These are phyloP conservation scores for Siderastrea siderea DNA, from an alignment of 92 coral and sea anemone genomes.

Conservation along the genomic window DNA sequence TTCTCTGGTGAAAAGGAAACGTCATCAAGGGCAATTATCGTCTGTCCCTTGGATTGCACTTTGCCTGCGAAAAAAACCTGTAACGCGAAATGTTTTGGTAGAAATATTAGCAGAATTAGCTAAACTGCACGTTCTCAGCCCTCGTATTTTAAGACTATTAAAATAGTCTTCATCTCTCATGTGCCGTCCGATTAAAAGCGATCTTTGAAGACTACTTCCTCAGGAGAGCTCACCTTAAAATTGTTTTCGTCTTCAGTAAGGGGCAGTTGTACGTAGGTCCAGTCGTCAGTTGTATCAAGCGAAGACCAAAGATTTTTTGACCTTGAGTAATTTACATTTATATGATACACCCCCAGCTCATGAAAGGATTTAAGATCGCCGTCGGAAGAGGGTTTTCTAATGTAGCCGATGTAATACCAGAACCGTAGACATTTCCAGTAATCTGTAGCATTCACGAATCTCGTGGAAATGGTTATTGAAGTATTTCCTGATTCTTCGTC, in stretches of 20 bases:
- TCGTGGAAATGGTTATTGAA: neutral
- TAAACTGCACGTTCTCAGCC: too few relatives aligned
- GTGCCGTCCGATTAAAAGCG: neutral
- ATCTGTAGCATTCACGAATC: neutral
- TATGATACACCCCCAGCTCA: neutral
- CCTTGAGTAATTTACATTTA: neutral
- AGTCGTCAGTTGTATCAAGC: neutral
- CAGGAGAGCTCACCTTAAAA: neutral
- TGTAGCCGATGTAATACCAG: neutral
- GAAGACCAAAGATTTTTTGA: neutral
- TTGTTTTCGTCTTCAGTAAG: neutral
- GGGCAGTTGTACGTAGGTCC: neutral
- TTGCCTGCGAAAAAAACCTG: neutral
- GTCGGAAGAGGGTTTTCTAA: neutral
- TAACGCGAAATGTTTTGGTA: neutral
- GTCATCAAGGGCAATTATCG: neutral
- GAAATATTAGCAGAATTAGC: neutral
- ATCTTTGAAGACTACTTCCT: neutral
- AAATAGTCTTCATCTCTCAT: too few relatives aligned
- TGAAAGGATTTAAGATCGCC: neutral
- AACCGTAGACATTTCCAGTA: neutral
- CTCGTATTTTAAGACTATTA: too few relatives aligned
- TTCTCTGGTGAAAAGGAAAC: constrained; percentile 1
- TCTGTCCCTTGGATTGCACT: neutral
- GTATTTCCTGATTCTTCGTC: neutral